Evolutionary conservation across 64 coral and sea anemone species (phyloP).

Genomic region (Porites australiensis): DNA sequence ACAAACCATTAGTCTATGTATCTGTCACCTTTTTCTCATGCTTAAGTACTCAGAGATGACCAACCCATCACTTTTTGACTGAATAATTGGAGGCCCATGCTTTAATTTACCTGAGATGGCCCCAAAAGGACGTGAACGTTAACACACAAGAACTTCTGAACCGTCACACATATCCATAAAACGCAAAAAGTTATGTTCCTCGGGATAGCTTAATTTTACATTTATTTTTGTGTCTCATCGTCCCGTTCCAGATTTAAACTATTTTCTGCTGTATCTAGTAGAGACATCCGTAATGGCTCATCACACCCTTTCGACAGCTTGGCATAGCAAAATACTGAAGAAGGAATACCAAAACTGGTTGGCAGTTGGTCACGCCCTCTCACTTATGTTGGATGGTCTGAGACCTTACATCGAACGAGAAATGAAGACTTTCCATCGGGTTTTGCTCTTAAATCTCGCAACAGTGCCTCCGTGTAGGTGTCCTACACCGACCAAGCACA

Average conservation of each 20-base stretch:
- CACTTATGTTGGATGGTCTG: constrained; percentile 47
- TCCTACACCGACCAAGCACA: constrained; percentile 13
- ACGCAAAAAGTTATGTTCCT: too few relatives aligned
- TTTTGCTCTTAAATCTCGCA: constrained; percentile 35
- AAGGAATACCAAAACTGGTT: constrained; percentile 83
- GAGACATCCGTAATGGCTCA: neutral
- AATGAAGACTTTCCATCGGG: constrained; percentile 51
- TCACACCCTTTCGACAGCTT: neutral
- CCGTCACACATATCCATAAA: too few relatives aligned
- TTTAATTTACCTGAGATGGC: too few relatives aligned
- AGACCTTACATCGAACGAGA: constrained; percentile 73
- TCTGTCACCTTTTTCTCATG: too few relatives aligned
- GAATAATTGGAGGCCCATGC: too few relatives aligned
- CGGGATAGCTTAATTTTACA: too few relatives aligned
- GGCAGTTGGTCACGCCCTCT: constrained; percentile 58
- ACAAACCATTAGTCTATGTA: too few relatives aligned
- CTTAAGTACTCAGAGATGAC: too few relatives aligned
- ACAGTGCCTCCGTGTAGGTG: constrained; percentile 41
- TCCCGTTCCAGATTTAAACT: neutral
- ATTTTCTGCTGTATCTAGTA: neutral
- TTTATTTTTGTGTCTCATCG: too few relatives aligned
- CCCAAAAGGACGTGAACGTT: too few relatives aligned
- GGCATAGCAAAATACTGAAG: constrained; percentile 55
- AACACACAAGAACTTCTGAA: too few relatives aligned
- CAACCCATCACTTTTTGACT: too few relatives aligned